Evolutionary conservation across 2,113 vertebrate genomes (phyloP).

Genomic region (Physeter macrocephalus): DNA sequence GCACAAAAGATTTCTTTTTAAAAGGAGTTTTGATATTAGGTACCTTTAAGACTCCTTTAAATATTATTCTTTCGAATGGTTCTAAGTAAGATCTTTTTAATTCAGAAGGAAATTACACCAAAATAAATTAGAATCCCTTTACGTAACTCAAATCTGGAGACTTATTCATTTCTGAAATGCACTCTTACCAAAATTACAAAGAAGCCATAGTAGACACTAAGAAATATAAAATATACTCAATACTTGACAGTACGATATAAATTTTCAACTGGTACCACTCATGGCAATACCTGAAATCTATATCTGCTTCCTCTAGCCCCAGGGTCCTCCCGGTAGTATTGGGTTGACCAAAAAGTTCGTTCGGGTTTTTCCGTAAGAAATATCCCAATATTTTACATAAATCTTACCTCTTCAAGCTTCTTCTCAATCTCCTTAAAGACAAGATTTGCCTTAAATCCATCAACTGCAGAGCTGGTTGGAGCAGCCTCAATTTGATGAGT

Average conservation of each 20-base stretch:
- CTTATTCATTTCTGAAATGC: not conserved
- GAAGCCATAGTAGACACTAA: not conserved
- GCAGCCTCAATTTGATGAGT: slow-evolving; percentile 74
- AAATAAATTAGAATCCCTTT: slow-evolving; percentile 5
- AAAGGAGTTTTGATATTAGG: not conserved
- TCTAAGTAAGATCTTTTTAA: slow-evolving; percentile 12
- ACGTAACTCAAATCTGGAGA: not conserved
- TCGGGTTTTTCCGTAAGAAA: too few species aligned
- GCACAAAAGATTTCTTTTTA: slow-evolving; percentile 4
- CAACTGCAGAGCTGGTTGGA: slow-evolving; percentile 81
- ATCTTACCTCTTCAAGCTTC: slow-evolving; percentile 87
- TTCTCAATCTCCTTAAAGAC: slow-evolving; percentile 96
- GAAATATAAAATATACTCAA: not conserved
- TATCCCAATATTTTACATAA: not conserved
- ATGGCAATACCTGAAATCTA: not conserved
- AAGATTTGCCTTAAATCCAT: slow-evolving; percentile 88
- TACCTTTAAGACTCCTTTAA: slow-evolving; percentile 10
- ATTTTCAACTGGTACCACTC: not conserved
- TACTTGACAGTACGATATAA: not conserved
- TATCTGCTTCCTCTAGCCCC: not conserved
- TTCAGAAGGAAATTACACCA: not conserved
- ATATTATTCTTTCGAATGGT: not conserved
- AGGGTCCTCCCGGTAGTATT: not conserved
- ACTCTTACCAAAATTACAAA: not conserved
- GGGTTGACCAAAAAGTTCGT: too few species aligned